Evolutionary conservation across 2,797 vertebrate species (phyloP), one percentile per base, ranked within the genome.

Genomic region (Tangara arthus): DNA sequence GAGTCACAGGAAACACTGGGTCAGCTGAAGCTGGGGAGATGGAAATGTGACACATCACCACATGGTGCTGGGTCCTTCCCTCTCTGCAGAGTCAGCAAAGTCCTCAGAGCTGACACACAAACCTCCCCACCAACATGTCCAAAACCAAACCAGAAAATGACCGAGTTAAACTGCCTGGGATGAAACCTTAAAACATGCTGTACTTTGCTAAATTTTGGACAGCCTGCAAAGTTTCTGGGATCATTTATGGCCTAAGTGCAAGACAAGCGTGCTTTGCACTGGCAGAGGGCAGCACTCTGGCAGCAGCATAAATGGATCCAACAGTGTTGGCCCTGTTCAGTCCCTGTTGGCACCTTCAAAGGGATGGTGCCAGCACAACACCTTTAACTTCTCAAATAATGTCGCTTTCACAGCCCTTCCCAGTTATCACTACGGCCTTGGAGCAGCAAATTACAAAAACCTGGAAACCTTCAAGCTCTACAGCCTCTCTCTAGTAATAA

Each of bases 121-220:
- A 16, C 41, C 35, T 86, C 81, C 61, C 46, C 75, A 78, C 4
- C 28, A 90, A n/a, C 3, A 0, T 20, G 37, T 59, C 81, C 68
- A 82, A 91, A 91, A 79, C 55, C 59, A 89, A 89, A 89, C 46
- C 83, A 88, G 57, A 90, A 83, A 88, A 61, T 12, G 15, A 72
- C 52, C 8, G 9, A 76, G 32, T 82, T 64, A 27, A 76, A 57
- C 12, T 61, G 39, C 20, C 39, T 6, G 2, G 34, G 35, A 24
- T 2, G 2, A 68, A 73, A 65, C 50, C 69, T 70, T 52, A 50
- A 65, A 90, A 30, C n/a, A 46, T 10, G 27, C 23, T 56, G 41
- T 44, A 27, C 61, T 88, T 56, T 35, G 53, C 60, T 71, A 37
- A 23, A 64, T 75, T 86, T 65, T 50, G 46, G 69, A 17, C 15